phyloP scores from a whole-genome alignment of 2,113 vertebrate species.

The Delphinus delphis region DNA sequence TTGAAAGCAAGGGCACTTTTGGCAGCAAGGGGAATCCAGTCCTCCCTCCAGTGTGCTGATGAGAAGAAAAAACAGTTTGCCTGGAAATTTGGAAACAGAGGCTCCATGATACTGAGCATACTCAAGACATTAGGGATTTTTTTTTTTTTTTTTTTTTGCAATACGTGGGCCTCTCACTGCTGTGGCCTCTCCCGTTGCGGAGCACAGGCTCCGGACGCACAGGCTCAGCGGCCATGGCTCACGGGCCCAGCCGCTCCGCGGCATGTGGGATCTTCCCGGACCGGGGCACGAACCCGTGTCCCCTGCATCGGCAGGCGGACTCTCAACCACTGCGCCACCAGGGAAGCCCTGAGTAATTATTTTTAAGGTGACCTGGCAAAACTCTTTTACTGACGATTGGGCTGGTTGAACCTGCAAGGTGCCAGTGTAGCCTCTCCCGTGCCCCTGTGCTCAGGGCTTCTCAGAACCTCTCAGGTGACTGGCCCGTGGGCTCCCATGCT shows the following conservation, averaged over 20 bases:
- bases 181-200: no score
- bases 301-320: no score
- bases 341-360: neutral
- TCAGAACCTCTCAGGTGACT: neutral
- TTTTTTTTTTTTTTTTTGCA: no score
- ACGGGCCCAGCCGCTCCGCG: no score
- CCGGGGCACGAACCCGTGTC: no score
- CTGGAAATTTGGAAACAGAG: neutral
- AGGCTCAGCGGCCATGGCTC: no score
- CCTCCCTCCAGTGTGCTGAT: neutral
- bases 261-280: no score
- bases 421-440: no score
- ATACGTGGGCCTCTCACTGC: no score
- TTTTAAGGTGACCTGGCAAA: neutral
- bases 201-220: no score
- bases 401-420: neutral
- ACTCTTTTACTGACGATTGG: neutral
- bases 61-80: neutral
- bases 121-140: neutral
- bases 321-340: no score
- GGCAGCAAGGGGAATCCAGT: neutral
- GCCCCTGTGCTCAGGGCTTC: no score
- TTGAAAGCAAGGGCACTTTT: slow-evolving; percentile 46
- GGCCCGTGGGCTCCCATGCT: neutral
- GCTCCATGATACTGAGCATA: neutral